Conservation (phyloP, 2,797 vertebrate species). For the Gallinago stenura region DNA sequence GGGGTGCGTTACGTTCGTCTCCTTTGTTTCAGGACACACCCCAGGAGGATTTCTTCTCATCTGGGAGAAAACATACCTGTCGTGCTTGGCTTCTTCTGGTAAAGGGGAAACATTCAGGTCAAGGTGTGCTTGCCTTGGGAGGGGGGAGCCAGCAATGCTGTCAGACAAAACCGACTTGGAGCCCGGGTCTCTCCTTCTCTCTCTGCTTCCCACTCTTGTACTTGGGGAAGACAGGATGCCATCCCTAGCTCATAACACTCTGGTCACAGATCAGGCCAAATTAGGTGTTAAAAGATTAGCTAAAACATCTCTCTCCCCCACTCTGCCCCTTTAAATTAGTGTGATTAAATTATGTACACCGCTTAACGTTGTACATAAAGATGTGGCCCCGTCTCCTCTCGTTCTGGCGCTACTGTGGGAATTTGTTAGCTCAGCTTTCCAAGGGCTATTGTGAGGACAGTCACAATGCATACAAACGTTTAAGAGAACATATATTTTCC, state of each 20-base stretch:
- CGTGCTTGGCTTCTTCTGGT: constrained; percentile 29
- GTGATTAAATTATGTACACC: constrained; percentile 51
- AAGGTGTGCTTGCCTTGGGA: constrained; percentile 41
- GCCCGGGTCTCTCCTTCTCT: not conserved
- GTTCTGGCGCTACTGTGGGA: constrained; percentile 38
- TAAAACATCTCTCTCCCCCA: not conserved
- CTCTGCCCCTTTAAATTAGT: constrained; percentile 16
- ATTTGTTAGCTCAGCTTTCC: constrained; percentile 69
- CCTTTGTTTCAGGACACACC: constrained; percentile 60
- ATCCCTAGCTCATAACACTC: constrained; percentile 9
- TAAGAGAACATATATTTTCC: constrained; percentile 50
- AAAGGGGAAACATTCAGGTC: constrained; percentile 58
- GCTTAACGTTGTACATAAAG: constrained; percentile 16
- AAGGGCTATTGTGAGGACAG: constrained; percentile 63
- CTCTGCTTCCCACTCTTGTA: not conserved
- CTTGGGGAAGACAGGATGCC: not conserved
- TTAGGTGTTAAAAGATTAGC: constrained; percentile 58
- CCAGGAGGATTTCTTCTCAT: constrained; percentile 51
- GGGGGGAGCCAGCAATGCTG: not conserved
- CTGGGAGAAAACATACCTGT: constrained; percentile 54
- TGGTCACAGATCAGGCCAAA: constrained; percentile 54
- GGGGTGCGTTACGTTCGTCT: not conserved
- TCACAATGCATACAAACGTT: constrained; percentile 40
- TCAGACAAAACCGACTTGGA: not conserved
- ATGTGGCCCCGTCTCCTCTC: constrained; percentile 4